These are phyloP conservation scores for Epicauta chinensis DNA, from an alignment of 1,140 invertebrate species.

Conservation along the genomic window DNA sequence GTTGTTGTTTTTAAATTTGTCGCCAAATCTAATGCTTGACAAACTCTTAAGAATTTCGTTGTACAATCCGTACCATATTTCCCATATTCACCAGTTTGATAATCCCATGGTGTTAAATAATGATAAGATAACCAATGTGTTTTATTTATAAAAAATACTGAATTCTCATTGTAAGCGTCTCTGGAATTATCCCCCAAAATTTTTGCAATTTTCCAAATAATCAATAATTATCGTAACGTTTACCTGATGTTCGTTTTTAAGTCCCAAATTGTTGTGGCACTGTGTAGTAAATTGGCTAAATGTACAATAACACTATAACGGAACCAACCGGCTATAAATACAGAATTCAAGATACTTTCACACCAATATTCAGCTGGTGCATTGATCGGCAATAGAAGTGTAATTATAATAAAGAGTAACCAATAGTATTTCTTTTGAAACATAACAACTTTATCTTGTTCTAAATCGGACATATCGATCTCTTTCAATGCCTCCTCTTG, in stretches of 20 bases:
- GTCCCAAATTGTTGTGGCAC: slow-evolving; percentile 63
- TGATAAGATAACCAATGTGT: slow-evolving; percentile 74
- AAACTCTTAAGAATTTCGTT: slow-evolving; percentile 60
- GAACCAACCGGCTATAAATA: slow-evolving; percentile 52
- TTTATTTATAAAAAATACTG: slow-evolving; percentile 64
- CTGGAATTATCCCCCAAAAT: slow-evolving; percentile 51
- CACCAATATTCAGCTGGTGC: slow-evolving; percentile 68
- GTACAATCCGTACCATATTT: slow-evolving; percentile 59
- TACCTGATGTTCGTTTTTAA: slow-evolving; percentile 63
- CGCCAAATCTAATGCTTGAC: slow-evolving; percentile 56
- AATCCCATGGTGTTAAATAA: slow-evolving; percentile 69
- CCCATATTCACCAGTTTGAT: slow-evolving; percentile 70
- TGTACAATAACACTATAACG: slow-evolving; percentile 55
- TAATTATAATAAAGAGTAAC: slow-evolving; percentile 57
- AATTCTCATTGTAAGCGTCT: slow-evolving; percentile 61
- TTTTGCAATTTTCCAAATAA: too few relatives aligned
- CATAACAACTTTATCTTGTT: slow-evolving; percentile 75
- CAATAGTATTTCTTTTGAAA: slow-evolving; percentile 79
- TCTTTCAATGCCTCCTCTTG: slow-evolving; percentile 61
- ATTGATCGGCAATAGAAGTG: slow-evolving; percentile 64
- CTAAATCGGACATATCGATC: slow-evolving; percentile 83
- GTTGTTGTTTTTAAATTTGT: slow-evolving; percentile 57
- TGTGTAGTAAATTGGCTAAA: slow-evolving; percentile 58
- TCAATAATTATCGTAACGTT: too few relatives aligned
- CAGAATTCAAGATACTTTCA: slow-evolving; percentile 46